phyloP scores from a whole-genome alignment of 2,888 invertebrate species.

The Drosophila nigritarsus region DNA sequence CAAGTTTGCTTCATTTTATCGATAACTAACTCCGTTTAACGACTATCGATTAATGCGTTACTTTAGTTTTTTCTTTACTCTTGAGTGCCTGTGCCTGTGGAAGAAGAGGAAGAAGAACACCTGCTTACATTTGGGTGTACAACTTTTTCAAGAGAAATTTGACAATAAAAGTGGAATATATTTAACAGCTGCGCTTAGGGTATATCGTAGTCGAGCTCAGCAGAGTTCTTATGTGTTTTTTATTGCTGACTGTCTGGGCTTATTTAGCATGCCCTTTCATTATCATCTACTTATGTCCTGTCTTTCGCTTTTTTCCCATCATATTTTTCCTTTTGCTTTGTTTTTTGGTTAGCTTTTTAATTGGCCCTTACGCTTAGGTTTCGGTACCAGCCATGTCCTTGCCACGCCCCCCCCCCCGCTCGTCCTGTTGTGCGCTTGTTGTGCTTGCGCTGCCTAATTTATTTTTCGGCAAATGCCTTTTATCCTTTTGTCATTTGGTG shows the following conservation, averaged over 20 bases:
- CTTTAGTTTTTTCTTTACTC: background rate
- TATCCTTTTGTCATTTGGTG: conserved; percentile 74
- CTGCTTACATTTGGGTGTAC: too few species aligned
- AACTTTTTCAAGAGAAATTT: background rate
- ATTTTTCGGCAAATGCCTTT: conserved; percentile 68
- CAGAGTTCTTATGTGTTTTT: conserved; percentile 2
- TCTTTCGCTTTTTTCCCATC: conserved; percentile 23
- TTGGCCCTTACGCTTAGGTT: conserved; percentile 74
- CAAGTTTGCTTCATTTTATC: background rate
- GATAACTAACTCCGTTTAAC: background rate
- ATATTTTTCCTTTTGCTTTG: conserved; percentile 5
- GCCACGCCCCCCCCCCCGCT: background rate
- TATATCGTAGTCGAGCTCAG: background rate
- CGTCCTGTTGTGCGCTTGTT: background rate
- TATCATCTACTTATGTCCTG: conserved; percentile 46
- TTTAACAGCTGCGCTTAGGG: background rate
- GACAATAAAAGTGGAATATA: background rate
- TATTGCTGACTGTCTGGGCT: conserved; percentile 38
- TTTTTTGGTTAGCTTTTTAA: conserved; percentile 58
- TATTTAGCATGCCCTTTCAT: conserved; percentile 51
- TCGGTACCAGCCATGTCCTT: conserved; percentile 43
- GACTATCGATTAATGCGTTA: background rate
- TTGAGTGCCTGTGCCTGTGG: background rate
- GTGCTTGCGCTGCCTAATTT: conserved; percentile 63
- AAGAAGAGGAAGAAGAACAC: too few species aligned